Evolutionary conservation across 1,140 invertebrate species (phyloP).

Genomic region (Aplysia californica): DNA sequence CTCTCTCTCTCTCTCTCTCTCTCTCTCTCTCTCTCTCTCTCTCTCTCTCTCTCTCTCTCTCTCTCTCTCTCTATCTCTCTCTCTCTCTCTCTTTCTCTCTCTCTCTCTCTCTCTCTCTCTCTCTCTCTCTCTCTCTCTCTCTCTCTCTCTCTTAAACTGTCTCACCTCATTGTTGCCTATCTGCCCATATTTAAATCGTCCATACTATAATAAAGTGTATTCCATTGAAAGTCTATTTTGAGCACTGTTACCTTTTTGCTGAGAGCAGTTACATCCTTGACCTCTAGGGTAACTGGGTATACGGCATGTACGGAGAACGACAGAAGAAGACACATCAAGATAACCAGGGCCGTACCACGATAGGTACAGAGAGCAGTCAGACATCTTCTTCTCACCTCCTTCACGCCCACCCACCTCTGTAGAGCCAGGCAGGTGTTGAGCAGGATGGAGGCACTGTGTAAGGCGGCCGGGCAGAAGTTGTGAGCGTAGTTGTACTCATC

Average conservation of each 20-base stretch:
- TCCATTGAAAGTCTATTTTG: background rate
- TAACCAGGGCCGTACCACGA: background rate
- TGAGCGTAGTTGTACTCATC: conserved; percentile 2
- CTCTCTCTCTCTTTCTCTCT: background rate
- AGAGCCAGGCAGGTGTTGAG: conserved; percentile 16
- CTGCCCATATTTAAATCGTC: background rate
- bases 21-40: background rate
- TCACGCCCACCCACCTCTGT: conserved; percentile 10
- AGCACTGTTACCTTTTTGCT: conserved; percentile 10
- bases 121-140: background rate
- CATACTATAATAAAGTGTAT: background rate
- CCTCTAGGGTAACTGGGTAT: background rate
- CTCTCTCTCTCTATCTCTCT: no score
- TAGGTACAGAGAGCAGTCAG: background rate
- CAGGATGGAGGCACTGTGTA: conserved; percentile 15
- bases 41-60: background rate
- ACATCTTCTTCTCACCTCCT: background rate
- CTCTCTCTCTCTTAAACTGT: no score
- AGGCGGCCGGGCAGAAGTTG: conserved; percentile 2
- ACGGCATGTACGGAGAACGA: background rate
- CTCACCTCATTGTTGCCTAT: background rate
- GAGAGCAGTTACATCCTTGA: background rate
- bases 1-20: background rate
- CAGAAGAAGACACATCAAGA: background rate
- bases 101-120: background rate